phyloP scores from a whole-genome alignment of 2,888 invertebrate species.

The Drosophila suboccidentalis region DNA sequence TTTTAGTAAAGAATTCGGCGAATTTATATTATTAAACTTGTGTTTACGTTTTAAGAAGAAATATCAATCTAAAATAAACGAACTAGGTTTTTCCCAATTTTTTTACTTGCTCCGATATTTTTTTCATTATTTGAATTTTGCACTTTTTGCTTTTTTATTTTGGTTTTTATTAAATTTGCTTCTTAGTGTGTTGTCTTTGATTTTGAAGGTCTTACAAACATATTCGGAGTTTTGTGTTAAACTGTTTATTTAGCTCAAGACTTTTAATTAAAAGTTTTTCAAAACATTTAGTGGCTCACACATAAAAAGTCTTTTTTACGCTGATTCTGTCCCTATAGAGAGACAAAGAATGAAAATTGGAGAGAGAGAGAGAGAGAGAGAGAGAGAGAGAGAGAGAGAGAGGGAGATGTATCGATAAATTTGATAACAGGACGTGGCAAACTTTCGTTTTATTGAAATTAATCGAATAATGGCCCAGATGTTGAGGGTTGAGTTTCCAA shows the following conservation, averaged over 20 bases:
- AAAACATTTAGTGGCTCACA: slow-evolving; percentile 51
- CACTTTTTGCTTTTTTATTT: no score
- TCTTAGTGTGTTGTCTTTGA: not conserved
- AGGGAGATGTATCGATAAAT: slow-evolving; percentile 19
- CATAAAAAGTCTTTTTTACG: slow-evolving; percentile 41
- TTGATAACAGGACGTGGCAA: slow-evolving; percentile 23
- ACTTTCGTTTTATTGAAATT: slow-evolving; percentile 76
- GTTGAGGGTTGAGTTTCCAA: slow-evolving; percentile 9
- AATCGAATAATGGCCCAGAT: slow-evolving; percentile 69
- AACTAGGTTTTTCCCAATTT: no score
- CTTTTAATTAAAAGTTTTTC: slow-evolving; percentile 65
- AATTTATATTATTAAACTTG: no score
- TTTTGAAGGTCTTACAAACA: not conserved
- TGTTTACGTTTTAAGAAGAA: no score
- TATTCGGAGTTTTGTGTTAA: not conserved
- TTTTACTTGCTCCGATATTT: no score
- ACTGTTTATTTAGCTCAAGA: slow-evolving; percentile 31
- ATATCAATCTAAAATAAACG: no score
- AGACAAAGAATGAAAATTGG: not conserved
- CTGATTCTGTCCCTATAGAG: not conserved
- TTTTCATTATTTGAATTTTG: no score
- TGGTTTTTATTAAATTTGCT: not conserved
- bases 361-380: not conserved
- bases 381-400: slow-evolving; percentile 9
- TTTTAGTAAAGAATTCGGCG: no score